Base-by-base conservation (phyloP, 2,113 vertebrate genomes). In the Macaca nemestrina region DNA sequence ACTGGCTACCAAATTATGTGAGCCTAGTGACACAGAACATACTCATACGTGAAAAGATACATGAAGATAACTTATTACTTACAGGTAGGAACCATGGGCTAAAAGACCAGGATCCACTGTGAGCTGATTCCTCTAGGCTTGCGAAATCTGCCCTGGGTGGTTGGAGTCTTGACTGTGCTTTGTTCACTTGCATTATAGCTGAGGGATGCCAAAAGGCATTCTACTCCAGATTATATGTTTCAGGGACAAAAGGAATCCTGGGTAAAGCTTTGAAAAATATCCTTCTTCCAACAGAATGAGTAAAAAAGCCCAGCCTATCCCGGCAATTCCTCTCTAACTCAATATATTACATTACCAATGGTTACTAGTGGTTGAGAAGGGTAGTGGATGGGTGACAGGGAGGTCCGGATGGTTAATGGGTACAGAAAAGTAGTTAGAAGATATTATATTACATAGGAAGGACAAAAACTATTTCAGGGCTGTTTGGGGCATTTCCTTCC, bases 201-300 rank as follows among this genome's bases (percentile, higher is more conserved):
- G 25, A 84, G 17, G 32, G 32, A 83, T 7, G 1, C 6, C 40
- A 67, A 88, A 67, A 45, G 10, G 9, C 22, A 67, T 32, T 55
- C 17, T 23, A 2, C 5, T 17, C 35, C 40, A 35, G 61, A 9
- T 38, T 68, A 57, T 50, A 55, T 35, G 59, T 1, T 14, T 59
- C 11, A n/a, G 2, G 1, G n/a, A 1, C 12, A 8, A 48, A 23
- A 88, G 6, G 38, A 78, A 0, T 2, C 25, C 2, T 84, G 59
- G 50, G 10, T 6, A 89, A 78, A 79, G 23, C 13, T 14, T 76
- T 79, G 50, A 57, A 86, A 3, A 12, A 27, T 20, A 68, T 35
- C 13, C 5, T 88, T 12, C 13, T 89, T 89, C 35, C 5, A 70
- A 3, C 8, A 10, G 22, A 86, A 45, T 86, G 13, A 72, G 9